phyloP scores from a whole-genome alignment of 2,113 vertebrate genomes.

The Chloebia gouldiae region DNA sequence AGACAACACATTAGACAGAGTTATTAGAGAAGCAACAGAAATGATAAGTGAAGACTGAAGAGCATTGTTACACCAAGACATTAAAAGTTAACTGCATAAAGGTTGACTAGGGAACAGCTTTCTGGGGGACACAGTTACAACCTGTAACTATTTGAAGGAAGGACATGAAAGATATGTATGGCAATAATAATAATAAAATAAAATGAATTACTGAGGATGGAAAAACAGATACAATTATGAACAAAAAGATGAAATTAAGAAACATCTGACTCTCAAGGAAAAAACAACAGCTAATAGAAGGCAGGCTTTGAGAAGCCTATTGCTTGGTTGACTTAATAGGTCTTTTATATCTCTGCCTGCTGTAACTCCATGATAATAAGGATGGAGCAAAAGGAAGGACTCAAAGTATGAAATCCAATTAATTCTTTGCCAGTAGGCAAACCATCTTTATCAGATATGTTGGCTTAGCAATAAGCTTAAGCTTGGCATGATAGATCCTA shows the following conservation, averaged over 20 bases:
- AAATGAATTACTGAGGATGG: neutral
- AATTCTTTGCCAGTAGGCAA: slow-evolving; percentile 66
- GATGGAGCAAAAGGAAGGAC: slow-evolving; percentile 10
- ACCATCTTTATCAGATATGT: slow-evolving; percentile 61
- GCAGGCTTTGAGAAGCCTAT: slow-evolving; percentile 21
- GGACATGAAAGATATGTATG: neutral
- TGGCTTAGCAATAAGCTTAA: slow-evolving; percentile 60
- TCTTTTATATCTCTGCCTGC: slow-evolving; percentile 51
- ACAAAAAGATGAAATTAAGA: slow-evolving; percentile 27
- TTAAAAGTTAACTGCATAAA: slow-evolving; percentile 2
- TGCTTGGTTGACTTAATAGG: slow-evolving; percentile 43
- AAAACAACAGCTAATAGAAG: neutral
- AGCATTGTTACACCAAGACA: neutral
- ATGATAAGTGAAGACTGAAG: slow-evolving; percentile 15
- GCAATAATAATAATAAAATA: neutral
- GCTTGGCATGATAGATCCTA: slow-evolving; percentile 65
- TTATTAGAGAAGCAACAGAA: slow-evolving; percentile 33
- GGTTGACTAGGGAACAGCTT: neutral
- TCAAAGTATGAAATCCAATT: slow-evolving; percentile 66
- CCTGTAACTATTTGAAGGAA: neutral
- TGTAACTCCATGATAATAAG: slow-evolving; percentile 55
- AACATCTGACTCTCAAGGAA: neutral
- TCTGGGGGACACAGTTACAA: neutral
- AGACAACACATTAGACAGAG: slow-evolving; percentile 22
- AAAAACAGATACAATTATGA: neutral